Evolutionary conservation across 2,888 invertebrate genomes (phyloP).

Genomic region (Sepioteuthis lessoniana): DNA sequence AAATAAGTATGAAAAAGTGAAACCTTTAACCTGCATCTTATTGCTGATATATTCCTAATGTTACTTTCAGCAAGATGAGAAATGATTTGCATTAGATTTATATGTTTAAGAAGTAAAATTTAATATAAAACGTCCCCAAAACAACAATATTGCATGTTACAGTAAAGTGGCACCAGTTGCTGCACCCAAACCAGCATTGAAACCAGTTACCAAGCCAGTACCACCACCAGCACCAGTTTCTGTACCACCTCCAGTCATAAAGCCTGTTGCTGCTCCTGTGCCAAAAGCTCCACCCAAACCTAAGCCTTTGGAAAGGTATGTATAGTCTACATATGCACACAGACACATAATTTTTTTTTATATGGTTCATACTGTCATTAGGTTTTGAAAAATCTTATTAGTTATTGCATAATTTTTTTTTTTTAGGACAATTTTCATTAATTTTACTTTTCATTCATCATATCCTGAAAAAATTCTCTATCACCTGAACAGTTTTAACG

Average conservation of each 20-base stretch:
- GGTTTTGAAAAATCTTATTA: too few species aligned
- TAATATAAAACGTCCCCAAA: background rate
- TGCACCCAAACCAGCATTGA: constrained; percentile 41
- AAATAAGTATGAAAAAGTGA: background rate
- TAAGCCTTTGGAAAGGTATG: background rate
- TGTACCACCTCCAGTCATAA: constrained; percentile 1
- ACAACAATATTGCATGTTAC: constrained; percentile 40
- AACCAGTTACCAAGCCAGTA: background rate
- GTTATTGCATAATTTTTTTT: too few species aligned
- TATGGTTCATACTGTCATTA: too few species aligned
- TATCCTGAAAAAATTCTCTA: too few species aligned
- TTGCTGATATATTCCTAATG: background rate
- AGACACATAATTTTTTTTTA: too few species aligned
- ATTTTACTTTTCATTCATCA: too few species aligned
- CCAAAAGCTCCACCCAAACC: background rate
- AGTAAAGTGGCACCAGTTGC: constrained; percentile 43
- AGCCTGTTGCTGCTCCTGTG: constrained; percentile 46
- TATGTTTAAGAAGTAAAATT: background rate
- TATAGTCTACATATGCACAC: too few species aligned
- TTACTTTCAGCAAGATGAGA: background rate
- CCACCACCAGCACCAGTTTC: background rate
- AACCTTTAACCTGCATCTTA: background rate
- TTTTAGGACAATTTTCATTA: too few species aligned
- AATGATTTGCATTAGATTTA: background rate
- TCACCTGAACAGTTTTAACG: too few species aligned